Percentiles rank a stretch among this genome's conserved stretches.
Conservation (phyloP, 2,113 vertebrate genomes). For the Actinemys pallida region DNA sequence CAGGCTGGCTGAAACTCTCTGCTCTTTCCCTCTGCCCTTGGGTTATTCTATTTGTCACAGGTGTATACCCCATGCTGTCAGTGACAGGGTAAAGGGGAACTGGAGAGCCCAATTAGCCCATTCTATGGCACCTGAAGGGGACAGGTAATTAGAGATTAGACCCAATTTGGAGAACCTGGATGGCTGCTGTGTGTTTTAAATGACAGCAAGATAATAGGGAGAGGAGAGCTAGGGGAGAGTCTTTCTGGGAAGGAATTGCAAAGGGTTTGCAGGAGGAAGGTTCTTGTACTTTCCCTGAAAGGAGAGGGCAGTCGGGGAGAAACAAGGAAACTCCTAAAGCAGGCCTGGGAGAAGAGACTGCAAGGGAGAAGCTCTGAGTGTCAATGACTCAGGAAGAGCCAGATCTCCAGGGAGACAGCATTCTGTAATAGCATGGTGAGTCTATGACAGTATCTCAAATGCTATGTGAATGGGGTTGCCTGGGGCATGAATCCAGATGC, state of each 20-base stretch:
- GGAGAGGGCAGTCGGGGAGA: not conserved
- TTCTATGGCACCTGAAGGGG: too few species aligned
- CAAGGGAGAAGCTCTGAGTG: not conserved
- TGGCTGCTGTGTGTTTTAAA: too few species aligned
- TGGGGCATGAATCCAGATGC: not conserved
- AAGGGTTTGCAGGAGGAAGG: not conserved
- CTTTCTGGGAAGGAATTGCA: not conserved
- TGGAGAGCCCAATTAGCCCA: too few species aligned
- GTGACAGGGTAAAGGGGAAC: not conserved
- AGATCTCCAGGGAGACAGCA: not conserved
- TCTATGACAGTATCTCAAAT: not conserved
- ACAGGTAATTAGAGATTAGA: too few species aligned
- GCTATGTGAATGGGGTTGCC: not conserved
- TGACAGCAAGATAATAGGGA: not conserved
- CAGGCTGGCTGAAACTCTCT: not conserved
- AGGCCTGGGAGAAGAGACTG: not conserved
- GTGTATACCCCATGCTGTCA: not conserved
- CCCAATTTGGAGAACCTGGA: too few species aligned
- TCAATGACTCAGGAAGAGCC: not conserved
- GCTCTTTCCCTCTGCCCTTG: not conserved
- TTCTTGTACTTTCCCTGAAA: too few species aligned
- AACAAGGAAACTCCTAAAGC: not conserved
- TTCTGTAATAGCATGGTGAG: not conserved
- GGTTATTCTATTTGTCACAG: not conserved
- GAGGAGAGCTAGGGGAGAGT: not conserved